phyloP scores from a whole-genome alignment of 2,888 invertebrate species.

The Corythucha ciliata region DNA sequence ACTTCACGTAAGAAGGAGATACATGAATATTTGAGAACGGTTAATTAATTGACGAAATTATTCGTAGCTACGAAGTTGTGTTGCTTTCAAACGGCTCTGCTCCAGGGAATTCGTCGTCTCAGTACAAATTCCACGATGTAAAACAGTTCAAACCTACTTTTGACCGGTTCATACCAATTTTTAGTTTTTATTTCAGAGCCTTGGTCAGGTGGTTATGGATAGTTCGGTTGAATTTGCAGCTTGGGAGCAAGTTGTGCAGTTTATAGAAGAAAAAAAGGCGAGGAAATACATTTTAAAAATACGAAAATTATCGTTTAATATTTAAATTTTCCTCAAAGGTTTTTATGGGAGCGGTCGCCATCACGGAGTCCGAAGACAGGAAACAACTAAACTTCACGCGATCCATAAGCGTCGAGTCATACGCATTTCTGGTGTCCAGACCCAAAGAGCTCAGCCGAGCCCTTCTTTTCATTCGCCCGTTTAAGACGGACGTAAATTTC shows the following conservation, averaged over 20 bases:
- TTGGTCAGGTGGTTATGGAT: conserved; percentile 33
- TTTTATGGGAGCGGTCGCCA: conserved; percentile 45
- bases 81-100: conserved; percentile 26
- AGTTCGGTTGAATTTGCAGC: conserved; percentile 29
- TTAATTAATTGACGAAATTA: neutral
- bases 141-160: neutral
- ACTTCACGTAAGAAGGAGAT: conserved; percentile 57
- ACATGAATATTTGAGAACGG: neutral
- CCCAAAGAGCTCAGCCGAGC: conserved; percentile 74
- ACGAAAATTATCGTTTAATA: conserved; percentile 1
- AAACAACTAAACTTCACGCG: conserved; percentile 65
- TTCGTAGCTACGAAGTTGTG: conserved; percentile 33
- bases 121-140: conserved; percentile 26
- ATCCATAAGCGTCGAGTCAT: conserved; percentile 67
- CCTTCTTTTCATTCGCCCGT: conserved; percentile 74
- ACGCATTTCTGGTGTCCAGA: conserved; percentile 66
- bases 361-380: conserved; percentile 48
- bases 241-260: conserved; percentile 43
- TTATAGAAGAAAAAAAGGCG: conserved; percentile 45
- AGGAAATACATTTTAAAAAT: conserved; percentile 5
- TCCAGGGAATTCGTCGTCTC: conserved; percentile 8
- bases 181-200: conserved; percentile 26
- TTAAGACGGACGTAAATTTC: conserved; percentile 46
- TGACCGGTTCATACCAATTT: neutral
- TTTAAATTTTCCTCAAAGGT: neutral